Percentiles rank a stretch among this genome's conserved stretches.
Conservation (phyloP, 2,113 vertebrate species). For the Saiga tatarica region DNA sequence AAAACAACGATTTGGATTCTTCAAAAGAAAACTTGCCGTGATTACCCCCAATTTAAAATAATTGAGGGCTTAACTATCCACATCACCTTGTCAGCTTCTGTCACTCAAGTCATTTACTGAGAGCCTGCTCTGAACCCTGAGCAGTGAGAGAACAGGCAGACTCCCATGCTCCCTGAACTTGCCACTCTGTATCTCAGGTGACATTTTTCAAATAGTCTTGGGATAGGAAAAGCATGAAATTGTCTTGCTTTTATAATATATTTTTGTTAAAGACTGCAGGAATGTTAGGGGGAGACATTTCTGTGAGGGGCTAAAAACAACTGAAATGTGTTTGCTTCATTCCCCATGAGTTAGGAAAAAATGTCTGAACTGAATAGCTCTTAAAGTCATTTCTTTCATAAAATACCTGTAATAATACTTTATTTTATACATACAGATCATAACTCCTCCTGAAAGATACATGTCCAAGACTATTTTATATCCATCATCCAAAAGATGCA, state of each 20-base stretch:
- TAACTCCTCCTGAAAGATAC: slow-evolving; percentile 14
- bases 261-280: neutral
- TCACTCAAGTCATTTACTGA: neutral
- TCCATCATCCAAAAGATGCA: neutral
- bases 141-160: neutral
- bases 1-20: slow-evolving; percentile 38
- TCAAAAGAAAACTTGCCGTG: neutral
- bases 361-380: neutral
- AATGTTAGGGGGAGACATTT: neutral
- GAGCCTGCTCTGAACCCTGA: neutral
- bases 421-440: neutral
- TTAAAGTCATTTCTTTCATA: slow-evolving; percentile 30
- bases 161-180: neutral
- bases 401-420: neutral
- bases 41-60: neutral
- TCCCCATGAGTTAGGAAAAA: neutral
- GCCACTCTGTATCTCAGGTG: neutral
- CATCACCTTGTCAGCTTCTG: neutral
- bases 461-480: neutral
- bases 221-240: neutral
- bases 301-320: neutral
- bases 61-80: neutral
- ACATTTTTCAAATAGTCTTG: neutral
- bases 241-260: neutral
- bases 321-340: slow-evolving; percentile 4